phyloP scores from a whole-genome alignment of 2,113 vertebrate genomes.

The Abramis brama region DNA sequence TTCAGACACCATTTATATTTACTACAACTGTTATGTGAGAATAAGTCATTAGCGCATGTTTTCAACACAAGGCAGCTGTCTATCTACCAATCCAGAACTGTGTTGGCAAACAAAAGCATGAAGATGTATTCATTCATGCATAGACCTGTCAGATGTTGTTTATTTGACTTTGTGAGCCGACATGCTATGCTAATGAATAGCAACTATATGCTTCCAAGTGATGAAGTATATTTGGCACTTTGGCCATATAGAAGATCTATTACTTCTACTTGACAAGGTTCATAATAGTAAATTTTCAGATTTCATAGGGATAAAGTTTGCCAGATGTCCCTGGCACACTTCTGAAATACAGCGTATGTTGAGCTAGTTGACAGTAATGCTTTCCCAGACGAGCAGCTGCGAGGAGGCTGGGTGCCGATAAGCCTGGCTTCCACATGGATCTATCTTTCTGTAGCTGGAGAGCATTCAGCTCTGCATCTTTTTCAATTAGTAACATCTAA shows the following conservation, averaged over 20 bases:
- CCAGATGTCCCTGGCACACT: constrained; percentile 34
- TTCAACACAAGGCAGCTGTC: constrained; percentile 34
- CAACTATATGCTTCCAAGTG: constrained; percentile 24
- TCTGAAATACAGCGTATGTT: constrained; percentile 18
- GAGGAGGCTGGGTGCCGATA: constrained; percentile 20
- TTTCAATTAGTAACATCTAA: constrained; percentile 36
- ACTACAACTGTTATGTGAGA: not conserved
- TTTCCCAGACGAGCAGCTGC: constrained; percentile 38
- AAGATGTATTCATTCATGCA: not conserved
- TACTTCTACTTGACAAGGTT: not conserved
- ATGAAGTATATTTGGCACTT: constrained; percentile 12
- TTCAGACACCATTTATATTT: not conserved
- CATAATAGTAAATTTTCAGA: not conserved
- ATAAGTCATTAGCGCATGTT: constrained; percentile 6
- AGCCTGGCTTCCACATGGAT: constrained; percentile 28
- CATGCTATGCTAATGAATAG: constrained; percentile 38
- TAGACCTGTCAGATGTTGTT: constrained; percentile 48
- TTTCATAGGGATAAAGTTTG: constrained; percentile 12
- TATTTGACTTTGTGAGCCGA: constrained; percentile 4
- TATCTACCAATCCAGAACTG: constrained; percentile 4
- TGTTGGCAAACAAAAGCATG: constrained; percentile 26
- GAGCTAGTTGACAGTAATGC: constrained; percentile 4
- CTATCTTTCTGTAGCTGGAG: constrained; percentile 9
- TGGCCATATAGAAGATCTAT: not conserved
- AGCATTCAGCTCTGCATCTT: constrained; percentile 30